Conservation (phyloP, 2,888 invertebrate genomes). For the Drosophila percnosoma region DNA sequence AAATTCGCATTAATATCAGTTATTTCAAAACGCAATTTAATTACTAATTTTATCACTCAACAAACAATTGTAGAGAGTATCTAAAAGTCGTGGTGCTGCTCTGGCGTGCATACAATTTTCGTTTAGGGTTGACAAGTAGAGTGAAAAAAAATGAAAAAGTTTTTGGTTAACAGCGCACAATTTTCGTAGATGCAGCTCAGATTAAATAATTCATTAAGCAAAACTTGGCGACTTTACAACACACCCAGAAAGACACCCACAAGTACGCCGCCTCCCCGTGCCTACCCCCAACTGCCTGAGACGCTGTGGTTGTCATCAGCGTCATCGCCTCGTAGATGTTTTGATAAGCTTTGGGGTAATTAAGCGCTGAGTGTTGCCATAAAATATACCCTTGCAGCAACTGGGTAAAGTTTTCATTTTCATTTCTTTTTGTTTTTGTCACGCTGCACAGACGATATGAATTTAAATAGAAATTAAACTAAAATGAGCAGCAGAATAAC, state of each 20-base stretch:
- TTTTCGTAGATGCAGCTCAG: constrained; percentile 71
- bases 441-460: constrained; percentile 69
- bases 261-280: not conserved
- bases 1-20: not conserved
- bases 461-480: constrained; percentile 80
- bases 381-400: constrained; percentile 35
- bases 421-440: not conserved
- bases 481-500: constrained; percentile 62
- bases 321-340: constrained; percentile 73
- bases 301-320: constrained; percentile 45
- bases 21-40: not conserved
- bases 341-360: constrained; percentile 78
- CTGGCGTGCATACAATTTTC: constrained; percentile 9
- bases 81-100: not conserved
- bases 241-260: not conserved
- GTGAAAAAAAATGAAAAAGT: constrained; percentile 70
- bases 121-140: constrained; percentile 72
- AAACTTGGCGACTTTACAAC: constrained; percentile 57
- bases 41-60: not conserved
- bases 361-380: constrained; percentile 69
- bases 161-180: constrained; percentile 63
- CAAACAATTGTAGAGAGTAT: constrained; percentile 24
- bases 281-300: not conserved
- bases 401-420: constrained; percentile 56
- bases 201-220: constrained; percentile 78